phyloP scores from a whole-genome alignment of 1,140 invertebrate genomes.

The Drosophila repleta region DNA sequence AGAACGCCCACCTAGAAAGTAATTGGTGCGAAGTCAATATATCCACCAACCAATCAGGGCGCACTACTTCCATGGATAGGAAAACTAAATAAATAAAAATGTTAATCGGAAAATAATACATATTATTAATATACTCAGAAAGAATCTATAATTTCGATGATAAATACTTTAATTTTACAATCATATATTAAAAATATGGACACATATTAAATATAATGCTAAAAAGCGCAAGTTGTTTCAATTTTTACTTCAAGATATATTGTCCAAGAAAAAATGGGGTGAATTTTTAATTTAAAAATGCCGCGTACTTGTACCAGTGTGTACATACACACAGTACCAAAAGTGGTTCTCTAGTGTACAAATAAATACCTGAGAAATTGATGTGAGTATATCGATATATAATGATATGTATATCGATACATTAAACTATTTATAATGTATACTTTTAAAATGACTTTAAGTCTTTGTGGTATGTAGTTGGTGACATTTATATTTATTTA shows the following conservation, averaged over 20 bases:
- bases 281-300: neutral
- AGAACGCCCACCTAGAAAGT: constrained; percentile 39
- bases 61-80: neutral
- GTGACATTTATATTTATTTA: neutral
- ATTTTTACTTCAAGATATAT: too few species aligned
- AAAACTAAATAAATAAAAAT: constrained; percentile 8
- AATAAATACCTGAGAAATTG: neutral
- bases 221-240: too few species aligned
- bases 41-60: constrained; percentile 40
- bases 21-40: constrained; percentile 42
- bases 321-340: neutral
- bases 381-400: neutral
- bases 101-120: neutral
- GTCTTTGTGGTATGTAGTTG: neutral
- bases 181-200: too few species aligned
- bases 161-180: neutral
- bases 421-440: neutral
- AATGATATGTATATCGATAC: neutral
- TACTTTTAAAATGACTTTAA: neutral
- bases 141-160: neutral
- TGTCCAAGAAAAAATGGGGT: neutral
- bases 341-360: too few species aligned
- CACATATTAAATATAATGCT: neutral
- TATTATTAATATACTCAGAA: too few species aligned
- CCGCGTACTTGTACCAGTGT: neutral